Base-by-base conservation (phyloP, 2,888 invertebrate species). In the Galerucella nymphaeae region DNA sequence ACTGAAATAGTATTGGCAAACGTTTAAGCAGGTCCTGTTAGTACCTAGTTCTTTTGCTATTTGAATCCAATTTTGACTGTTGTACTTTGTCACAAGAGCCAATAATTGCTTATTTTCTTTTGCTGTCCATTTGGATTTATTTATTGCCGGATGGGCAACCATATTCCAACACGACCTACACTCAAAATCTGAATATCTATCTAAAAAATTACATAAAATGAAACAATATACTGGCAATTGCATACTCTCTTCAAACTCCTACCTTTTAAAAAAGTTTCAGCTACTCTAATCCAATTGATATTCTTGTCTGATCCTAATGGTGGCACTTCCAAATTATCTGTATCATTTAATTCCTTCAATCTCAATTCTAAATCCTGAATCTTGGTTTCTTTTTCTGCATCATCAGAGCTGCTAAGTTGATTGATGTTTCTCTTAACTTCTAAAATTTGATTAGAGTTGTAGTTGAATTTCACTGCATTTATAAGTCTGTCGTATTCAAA, bases 111-210 rank as follows among this genome's bases (percentile, higher is more conserved):
- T 73, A 69, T 90, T 88, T 83, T 92, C 92, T 13, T 85, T 83
- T 0, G 78, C 76, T 0, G 86, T 87, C 91, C 91, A 92, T 8
- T 82, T 80, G 2, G 78, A 80, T 62, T 90, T 93, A 76, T 91
- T 93, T 16, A 94, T 88, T 16, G 88, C 84, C 0, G 94, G 94
- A 83, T 93, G 92, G 62, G 94, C 83, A 80, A 90, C 92, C 23
- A 92, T 87, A 72, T 90, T 90, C 94, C 94, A 95, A 82, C 94
- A 89, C 0, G 91, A 88, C 78, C 89, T 86, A 82, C 93, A 94
- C 81, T 93, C 93, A 11, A 87, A 86, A 0, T 90, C 85, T 0
- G 89, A 88, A 80, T 93, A 93, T n/a, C 90, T 88, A 48, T 87
- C 84, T 74, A 70, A 58, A 80, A 80, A 64, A 57, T 89, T 48